Percentiles rank a stretch among this genome's conserved stretches.
phyloP scores from a whole-genome alignment of 2,797 vertebrate genomes.

The Acestrorhynchus altus region DNA sequence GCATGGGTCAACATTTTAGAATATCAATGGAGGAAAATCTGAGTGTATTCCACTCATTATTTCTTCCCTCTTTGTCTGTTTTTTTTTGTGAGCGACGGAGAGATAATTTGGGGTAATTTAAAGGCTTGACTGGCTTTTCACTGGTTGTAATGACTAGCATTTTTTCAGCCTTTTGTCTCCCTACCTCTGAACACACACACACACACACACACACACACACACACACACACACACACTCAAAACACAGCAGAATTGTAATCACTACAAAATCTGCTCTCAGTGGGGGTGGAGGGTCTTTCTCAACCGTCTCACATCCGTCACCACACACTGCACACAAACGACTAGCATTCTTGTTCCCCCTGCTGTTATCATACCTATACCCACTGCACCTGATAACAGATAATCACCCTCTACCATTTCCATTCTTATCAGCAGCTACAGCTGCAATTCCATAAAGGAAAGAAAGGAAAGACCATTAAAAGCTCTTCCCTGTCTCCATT shows the following conservation, averaged over 20 bases:
- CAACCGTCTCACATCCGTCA: not conserved
- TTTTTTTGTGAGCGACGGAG: slow-evolving; percentile 9
- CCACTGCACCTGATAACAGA: slow-evolving; percentile 70
- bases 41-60: slow-evolving; percentile 11
- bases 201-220: slow-evolving; percentile 17
- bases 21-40: not conserved
- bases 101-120: slow-evolving; percentile 37
- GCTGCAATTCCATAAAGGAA: slow-evolving; percentile 78
- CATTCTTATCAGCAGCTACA: slow-evolving; percentile 77
- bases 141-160: slow-evolving; percentile 20
- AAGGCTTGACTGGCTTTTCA: slow-evolving; percentile 18
- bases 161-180: slow-evolving; percentile 39
- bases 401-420: slow-evolving; percentile 69
- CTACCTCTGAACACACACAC: not conserved
- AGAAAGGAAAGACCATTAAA: slow-evolving; percentile 68
- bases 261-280: slow-evolving; percentile 6
- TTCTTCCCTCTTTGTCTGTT: not conserved
- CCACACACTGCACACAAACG: slow-evolving; percentile 11
- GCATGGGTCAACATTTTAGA: not conserved
- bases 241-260: not conserved
- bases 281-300: not conserved
- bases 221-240: slow-evolving; percentile 13
- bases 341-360: not conserved
- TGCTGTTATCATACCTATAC: slow-evolving; percentile 56
- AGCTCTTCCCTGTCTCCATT: slow-evolving; percentile 47